Conservation (phyloP, 2,113 vertebrate genomes). For the Apodemus speciosus region DNA sequence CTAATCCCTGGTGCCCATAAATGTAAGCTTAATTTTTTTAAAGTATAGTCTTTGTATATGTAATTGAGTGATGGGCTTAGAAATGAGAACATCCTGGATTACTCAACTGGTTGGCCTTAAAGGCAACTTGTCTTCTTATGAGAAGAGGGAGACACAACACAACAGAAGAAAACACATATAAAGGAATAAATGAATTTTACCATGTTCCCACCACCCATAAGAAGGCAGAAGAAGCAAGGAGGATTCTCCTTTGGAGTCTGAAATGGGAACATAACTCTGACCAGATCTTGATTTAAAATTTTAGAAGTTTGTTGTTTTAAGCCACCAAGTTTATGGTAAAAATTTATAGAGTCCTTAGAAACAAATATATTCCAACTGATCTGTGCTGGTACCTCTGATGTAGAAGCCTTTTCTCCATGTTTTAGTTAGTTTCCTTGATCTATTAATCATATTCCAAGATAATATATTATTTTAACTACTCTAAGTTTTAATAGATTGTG, state of each 20-base stretch:
- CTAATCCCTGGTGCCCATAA: not conserved
- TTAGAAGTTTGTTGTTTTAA: not conserved
- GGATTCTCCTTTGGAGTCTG: not conserved
- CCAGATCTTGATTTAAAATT: not conserved
- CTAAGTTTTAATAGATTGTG: slow-evolving; percentile 38
- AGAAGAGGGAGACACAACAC: not conserved
- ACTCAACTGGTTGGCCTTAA: not conserved
- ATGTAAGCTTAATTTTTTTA: not conserved
- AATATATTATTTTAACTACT: slow-evolving; percentile 11
- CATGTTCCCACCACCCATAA: not conserved
- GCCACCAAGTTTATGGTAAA: not conserved
- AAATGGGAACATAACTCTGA: not conserved
- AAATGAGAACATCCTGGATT: slow-evolving; percentile 7
- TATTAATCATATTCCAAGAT: not conserved
- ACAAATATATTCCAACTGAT: not conserved
- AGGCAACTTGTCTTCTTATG: not conserved
- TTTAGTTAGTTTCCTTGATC: not conserved
- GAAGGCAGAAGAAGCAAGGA: not conserved
- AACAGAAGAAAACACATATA: not conserved
- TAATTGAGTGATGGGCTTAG: not conserved
- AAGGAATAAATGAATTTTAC: not conserved
- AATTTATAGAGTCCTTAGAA: slow-evolving; percentile 2
- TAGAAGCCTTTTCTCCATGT: not conserved
- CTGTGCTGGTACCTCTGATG: not conserved
- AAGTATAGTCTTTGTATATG: not conserved